These are phyloP conservation scores for Odontothrips loti DNA, from an alignment of 2,888 invertebrate species.

Conservation along the genomic window DNA sequence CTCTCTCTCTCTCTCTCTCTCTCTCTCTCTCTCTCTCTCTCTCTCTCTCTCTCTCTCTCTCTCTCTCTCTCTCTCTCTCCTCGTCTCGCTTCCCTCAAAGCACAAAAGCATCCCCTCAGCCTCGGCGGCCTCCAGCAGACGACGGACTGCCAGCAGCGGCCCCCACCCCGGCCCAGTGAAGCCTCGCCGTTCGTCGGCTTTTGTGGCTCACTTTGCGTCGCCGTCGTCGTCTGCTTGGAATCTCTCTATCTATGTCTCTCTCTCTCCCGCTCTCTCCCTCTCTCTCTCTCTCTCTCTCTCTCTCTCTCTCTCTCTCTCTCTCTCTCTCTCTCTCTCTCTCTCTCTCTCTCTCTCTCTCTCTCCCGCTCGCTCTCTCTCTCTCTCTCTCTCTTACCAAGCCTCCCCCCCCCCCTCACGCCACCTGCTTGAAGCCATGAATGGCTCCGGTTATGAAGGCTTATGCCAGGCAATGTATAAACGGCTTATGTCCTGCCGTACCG, in stretches of 20 bases:
- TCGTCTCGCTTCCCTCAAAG: too few species aligned
- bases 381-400: background rate
- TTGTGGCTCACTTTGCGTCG: too few species aligned
- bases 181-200: too few species aligned
- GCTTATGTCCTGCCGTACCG: background rate
- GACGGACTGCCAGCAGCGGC: too few species aligned
- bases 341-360: background rate
- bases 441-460: background rate
- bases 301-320: background rate
- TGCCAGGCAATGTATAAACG: background rate
- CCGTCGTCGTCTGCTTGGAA: background rate
- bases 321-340: background rate
- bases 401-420: background rate
- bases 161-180: too few species aligned
- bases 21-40: too few species aligned
- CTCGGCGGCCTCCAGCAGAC: too few species aligned
- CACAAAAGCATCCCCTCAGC: too few species aligned
- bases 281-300: conserved; percentile 2
- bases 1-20: too few species aligned
- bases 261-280: background rate
- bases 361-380: background rate
- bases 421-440: conserved; percentile 1
- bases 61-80: too few species aligned
- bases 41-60: too few species aligned
- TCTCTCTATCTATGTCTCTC: background rate